Evolutionary conservation across 2,797 vertebrate genomes (phyloP), one percentile per base, ranked within the genome.

Genomic region (Gastrophryne carolinensis): DNA sequence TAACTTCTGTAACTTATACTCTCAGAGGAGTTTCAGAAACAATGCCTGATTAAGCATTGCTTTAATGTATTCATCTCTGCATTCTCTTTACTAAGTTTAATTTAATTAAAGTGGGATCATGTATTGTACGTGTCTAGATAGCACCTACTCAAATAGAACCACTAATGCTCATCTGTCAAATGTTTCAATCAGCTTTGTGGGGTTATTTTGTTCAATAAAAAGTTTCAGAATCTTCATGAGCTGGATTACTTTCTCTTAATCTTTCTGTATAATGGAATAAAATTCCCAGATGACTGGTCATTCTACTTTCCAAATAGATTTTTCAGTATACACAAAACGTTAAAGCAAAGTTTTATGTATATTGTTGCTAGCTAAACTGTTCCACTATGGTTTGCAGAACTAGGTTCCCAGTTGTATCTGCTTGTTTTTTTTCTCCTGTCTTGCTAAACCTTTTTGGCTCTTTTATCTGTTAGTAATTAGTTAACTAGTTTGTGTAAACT

Each of bases 11-110:
- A 27, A 75, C 68, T 50, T 53, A 75, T 75, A 61, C 24, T 34
- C 63, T 61, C 63, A 29, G 3, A 27, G 32, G 54, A 61, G 68
- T 68, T 17, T 52, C 12, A 60, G 58, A 29, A 75, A 60, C 53
- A 49, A 35, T 49, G 39, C 27, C 54, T 74, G 62, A 74, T 57
- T 49, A 68, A 66, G 44, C 41, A 67, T 32, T 54, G 37, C 54
- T 75, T 60, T 75, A 64, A 60, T 69, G 53, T 58, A 10, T 49
- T 70, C 66, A 69, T 66, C 70, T 62, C 44, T 44, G 56, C 19
- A 44, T 69, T 76, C 19, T 70, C 66, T 77, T 63, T 66, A 70
- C 49, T 32, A 15, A 26, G 11, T 37, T 63, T 63, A 70, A 77
- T 77, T 70, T 57, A 71, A 77, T 77, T 71, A 77, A 49, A 15